Conservation (phyloP, 2,888 invertebrate genomes). For the Keiferia lycopersicella region DNA sequence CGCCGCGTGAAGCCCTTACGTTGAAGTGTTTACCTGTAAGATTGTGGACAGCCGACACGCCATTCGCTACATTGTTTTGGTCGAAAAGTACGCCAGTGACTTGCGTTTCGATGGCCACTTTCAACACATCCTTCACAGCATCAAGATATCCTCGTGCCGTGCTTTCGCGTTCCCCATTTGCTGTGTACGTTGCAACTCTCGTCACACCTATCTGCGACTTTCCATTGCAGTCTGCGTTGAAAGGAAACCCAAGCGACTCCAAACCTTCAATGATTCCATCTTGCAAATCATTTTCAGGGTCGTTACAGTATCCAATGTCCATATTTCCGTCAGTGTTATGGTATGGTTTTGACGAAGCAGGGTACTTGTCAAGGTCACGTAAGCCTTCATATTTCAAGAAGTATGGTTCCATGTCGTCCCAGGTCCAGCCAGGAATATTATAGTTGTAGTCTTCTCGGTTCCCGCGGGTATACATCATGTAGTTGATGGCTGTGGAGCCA, state of each 20-base stretch:
- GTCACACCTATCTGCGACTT: constrained; percentile 57
- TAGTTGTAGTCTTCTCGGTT: constrained; percentile 52
- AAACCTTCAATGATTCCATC: constrained; percentile 46
- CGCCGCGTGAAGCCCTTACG: constrained; percentile 52
- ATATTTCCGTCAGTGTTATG: constrained; percentile 59
- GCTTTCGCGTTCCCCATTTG: constrained; percentile 53
- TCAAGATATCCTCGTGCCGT: constrained; percentile 55
- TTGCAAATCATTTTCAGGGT: constrained; percentile 55
- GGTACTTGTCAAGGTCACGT: constrained; percentile 43
- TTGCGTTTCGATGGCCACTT: constrained; percentile 47
- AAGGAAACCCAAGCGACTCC: constrained; percentile 45
- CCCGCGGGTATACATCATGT: constrained; percentile 64
- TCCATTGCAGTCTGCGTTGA: constrained; percentile 57
- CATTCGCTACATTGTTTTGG: constrained; percentile 43
- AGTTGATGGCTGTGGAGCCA: constrained; percentile 64
- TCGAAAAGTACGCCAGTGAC: constrained; percentile 57
- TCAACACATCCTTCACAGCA: constrained; percentile 44
- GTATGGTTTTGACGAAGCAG: constrained; percentile 49
- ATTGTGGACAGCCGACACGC: constrained; percentile 45
- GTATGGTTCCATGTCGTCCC: constrained; percentile 56
- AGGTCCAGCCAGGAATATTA: constrained; percentile 54
- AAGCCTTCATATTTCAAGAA: constrained; percentile 60
- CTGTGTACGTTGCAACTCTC: constrained; percentile 49
- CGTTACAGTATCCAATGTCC: constrained; percentile 48
- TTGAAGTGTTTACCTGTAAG: constrained; percentile 30